Base-by-base conservation (phyloP, 2,888 invertebrate species). In the Sclerodermus sp. region DNA sequence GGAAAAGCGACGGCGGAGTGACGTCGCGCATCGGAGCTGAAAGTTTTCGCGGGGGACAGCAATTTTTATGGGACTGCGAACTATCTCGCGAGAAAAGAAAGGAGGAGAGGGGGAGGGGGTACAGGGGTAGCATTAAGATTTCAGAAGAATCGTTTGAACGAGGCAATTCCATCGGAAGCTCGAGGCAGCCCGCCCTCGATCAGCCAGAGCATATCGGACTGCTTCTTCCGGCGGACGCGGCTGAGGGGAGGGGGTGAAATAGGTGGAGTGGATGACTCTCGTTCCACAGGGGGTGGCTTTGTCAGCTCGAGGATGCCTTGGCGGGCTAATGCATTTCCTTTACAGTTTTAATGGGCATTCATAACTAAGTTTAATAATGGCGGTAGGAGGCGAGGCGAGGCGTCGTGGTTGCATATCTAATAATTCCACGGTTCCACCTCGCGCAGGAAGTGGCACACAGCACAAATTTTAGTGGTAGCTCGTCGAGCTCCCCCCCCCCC, bases 341-440 rank as follows among this genome's bases (percentile, higher is more conserved):
- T 76, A 76, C 74, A 76, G 74, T 74, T 76, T 76, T 76, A 76
- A 76, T 76, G 74, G 76, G 71, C 73, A 75, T 76, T 75, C 76
- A 74, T 76, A 76, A 74, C 75, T 71, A 76, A 76, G 76, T 76
- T 76, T 76, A 75, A 76, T 76, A 76, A 74, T 72, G 66, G 66
- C 66, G 64, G 70, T 59, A 66, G 68, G 70, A 67, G 68, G 65
- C 59, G 70, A 67, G 68, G 65, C 59, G 59, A 67, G 67, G 64
- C 66, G 67, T 63, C 66, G 67, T 50, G 70, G 73, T 70, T 70
- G 73, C 72, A 71, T 67, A 68, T 73, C 73, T 72, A 70, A 72
- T 71, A 71, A 70, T 68, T 70, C 62, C 57, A 57, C 54, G 58
- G 54, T 51, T 60, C 60, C 61, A 63, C 58, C 64, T 59, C 60